Evolutionary conservation across 2,888 invertebrate genomes (phyloP).

Genomic region (Macrophya annulata): DNA sequence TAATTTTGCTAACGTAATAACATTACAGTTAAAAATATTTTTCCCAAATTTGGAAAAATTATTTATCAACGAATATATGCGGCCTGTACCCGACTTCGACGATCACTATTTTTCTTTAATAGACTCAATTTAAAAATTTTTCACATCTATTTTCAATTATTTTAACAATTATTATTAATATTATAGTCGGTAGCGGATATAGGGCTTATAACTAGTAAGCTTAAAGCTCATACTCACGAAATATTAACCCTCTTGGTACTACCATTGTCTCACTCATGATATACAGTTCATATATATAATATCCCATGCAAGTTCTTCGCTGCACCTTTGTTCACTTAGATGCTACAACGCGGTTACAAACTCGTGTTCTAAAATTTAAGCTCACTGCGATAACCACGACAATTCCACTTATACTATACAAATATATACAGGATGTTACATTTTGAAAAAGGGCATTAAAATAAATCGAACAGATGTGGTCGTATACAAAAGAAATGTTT

Average conservation of each 20-base stretch:
- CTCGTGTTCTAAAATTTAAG: background rate
- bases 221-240: conserved; percentile 4
- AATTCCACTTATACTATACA: background rate
- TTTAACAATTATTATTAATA: background rate
- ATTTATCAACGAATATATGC: too few relatives aligned
- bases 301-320: conserved; percentile 5
- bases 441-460: too few relatives aligned
- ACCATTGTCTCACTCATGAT: conserved; percentile 37
- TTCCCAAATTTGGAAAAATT: too few relatives aligned
- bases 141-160: background rate
- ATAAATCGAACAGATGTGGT: too few relatives aligned
- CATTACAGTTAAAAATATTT: too few relatives aligned
- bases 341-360: background rate
- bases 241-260: conserved; percentile 18
- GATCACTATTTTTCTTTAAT: too few relatives aligned
- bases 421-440: background rate
- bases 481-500: too few relatives aligned
- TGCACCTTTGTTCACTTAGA: conserved; percentile 11
- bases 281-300: conserved; percentile 15
- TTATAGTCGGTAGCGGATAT: background rate
- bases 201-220: conserved; percentile 3
- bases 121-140: background rate
- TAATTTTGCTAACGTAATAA: too few relatives aligned
- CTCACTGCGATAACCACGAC: background rate
- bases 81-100: too few relatives aligned